Percentiles rank a stretch among this genome's conserved stretches.
Conservation (phyloP, 2,888 invertebrate species). For the Crematogaster levior region DNA sequence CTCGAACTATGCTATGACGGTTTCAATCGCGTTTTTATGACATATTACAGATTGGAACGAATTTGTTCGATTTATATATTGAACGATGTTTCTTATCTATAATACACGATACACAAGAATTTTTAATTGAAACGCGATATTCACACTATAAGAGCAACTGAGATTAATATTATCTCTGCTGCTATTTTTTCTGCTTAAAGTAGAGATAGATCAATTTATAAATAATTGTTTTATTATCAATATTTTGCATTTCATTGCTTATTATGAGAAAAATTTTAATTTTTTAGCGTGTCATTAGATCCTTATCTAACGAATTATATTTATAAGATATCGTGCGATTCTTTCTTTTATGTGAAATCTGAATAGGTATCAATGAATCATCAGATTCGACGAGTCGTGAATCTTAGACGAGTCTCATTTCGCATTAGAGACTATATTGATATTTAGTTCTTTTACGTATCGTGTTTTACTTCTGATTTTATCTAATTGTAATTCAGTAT, state of each 20-base stretch:
- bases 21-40: constrained; percentile 15
- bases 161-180: neutral
- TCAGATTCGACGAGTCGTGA: too few relatives aligned
- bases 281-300: neutral
- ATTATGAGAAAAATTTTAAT: neutral
- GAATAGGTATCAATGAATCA: neutral
- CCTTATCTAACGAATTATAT: neutral
- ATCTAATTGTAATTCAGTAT: constrained; percentile 58
- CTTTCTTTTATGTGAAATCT: neutral
- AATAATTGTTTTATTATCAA: neutral
- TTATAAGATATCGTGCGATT: neutral
- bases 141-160: neutral
- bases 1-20: neutral
- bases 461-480: neutral
- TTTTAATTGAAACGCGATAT: neutral
- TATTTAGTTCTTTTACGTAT: neutral
- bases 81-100: constrained; percentile 3
- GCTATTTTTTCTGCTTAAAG: neutral
- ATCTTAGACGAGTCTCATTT: neutral
- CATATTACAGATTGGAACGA: constrained; percentile 15
- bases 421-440: too few relatives aligned
- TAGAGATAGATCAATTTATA: neutral
- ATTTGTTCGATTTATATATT: constrained; percentile 11
- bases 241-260: neutral
- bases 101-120: too few relatives aligned